Evolutionary conservation across 2,113 vertebrate genomes (phyloP).

Genomic region (Aphelocoma coerulescens): DNA sequence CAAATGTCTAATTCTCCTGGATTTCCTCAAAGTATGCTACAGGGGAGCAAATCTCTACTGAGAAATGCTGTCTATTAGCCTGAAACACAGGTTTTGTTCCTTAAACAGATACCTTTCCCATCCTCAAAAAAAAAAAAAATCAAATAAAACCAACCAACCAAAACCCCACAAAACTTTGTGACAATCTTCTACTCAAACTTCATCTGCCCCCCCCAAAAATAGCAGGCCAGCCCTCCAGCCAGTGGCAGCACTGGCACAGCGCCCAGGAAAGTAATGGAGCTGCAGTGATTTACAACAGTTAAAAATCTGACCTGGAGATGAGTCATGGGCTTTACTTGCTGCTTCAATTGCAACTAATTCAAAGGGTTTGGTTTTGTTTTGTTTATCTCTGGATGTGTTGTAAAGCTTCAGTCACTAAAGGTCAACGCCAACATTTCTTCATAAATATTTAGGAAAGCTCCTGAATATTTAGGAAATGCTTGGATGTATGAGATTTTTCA

Average conservation of each 20-base stretch:
- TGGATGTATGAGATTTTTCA: not conserved
- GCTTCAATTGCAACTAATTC: not conserved
- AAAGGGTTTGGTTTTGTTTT: not conserved
- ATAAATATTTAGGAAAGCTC: not conserved
- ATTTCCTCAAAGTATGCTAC: not conserved
- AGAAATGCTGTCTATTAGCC: not conserved
- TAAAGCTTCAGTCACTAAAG: not conserved
- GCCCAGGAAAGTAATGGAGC: not conserved
- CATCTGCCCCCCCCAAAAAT: fast-evolving
- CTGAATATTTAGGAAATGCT: not conserved
- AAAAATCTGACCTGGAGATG: not conserved
- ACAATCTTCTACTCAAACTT: not conserved
- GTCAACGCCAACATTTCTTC: not conserved
- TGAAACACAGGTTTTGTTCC: not conserved
- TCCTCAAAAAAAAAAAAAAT: not conserved
- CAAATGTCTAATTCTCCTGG: not conserved
- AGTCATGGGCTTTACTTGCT: not conserved
- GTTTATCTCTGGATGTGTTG: not conserved
- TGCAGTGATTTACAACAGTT: not conserved
- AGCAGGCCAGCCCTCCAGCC: not conserved
- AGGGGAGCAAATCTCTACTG: not conserved
- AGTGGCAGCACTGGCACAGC: not conserved
- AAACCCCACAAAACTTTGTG: not conserved
- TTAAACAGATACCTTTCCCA: not conserved
- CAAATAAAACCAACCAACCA: not conserved